Base-by-base conservation (phyloP, 2,888 invertebrate species). In the Scelioninae gen. 2 region DNA sequence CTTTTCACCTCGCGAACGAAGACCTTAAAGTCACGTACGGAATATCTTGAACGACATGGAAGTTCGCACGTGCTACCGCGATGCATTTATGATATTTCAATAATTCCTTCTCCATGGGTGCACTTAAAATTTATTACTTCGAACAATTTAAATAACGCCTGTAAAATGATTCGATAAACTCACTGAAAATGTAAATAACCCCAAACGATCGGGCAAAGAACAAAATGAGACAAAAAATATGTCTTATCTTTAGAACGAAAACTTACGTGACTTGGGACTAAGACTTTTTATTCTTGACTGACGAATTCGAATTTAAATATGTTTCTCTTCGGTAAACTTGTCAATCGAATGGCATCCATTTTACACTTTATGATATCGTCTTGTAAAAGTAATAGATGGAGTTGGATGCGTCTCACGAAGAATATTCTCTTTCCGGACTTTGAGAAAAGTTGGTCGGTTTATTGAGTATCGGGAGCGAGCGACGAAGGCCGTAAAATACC, bases 331-430 rank as follows among this genome's bases (percentile, higher is more conserved):
- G 18, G n/a, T 6, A 2, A 11, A 58, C 33, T 58, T 58, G 46
- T 58, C 46, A 45, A 45, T 45, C 28, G 55, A 22, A 25, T 16
- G 35, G 37, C 37, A 45, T 55, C 35, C 25, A 39, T 65, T 43
- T 65, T 46, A 58, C 35, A 46, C 45, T 43, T 35, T 31, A 52
- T 52, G 43, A 43, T 41, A 52, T 52, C 43, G 43, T 3, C 43
- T 65, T 13, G 41, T 57, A 37, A 15, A 37, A 53, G 45, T 52
- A 60, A 48, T 50, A 50, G 33, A 4, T 16, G n/a, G 52, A 52
- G 35, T 60, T 46, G 35, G 33, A 35, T 58, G 41, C 25, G 22
- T 43, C 43, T 50, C 16, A 25, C 7, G 15, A 9, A 33, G 58
- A 37, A 45, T 60, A 48, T 58, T 58, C 19, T 19, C 41, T 41